Conservation (phyloP, 2,113 vertebrate genomes). For the Eolophus roseicapilla region DNA sequence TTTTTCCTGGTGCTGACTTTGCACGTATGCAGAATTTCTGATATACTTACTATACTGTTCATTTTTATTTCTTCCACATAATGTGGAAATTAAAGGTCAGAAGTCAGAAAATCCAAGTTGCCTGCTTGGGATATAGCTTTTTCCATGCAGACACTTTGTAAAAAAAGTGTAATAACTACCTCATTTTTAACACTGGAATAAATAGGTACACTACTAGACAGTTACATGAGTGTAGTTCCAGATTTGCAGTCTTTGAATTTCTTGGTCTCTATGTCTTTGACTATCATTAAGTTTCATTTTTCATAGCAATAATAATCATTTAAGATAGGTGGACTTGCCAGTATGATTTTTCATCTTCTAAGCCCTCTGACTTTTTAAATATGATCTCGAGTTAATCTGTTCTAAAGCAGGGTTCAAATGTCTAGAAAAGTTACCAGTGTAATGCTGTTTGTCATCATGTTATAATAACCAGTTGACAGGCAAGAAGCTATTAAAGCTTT, state of each 20-base stretch:
- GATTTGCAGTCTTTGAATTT: background rate
- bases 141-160: background rate
- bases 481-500: slow-evolving; percentile 57
- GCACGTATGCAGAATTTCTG: background rate
- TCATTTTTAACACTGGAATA: background rate
- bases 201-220: rapidly evolving
- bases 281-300: background rate
- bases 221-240: background rate
- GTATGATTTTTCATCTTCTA: background rate
- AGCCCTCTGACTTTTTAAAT: slow-evolving; percentile 19
- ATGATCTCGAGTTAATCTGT: slow-evolving; percentile 24
- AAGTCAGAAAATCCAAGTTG: background rate
- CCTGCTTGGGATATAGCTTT: background rate
- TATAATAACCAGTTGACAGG: slow-evolving; percentile 10
- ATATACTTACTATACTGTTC: background rate
- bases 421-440: slow-evolving; percentile 11
- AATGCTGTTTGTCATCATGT: slow-evolving; percentile 50
- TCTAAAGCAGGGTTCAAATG: background rate
- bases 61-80: background rate
- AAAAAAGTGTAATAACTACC: background rate
- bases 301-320: background rate
- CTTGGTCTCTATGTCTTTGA: background rate
- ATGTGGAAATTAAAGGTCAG: background rate
- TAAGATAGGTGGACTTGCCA: background rate
- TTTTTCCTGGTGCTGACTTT: background rate